Conservation (phyloP, 2,797 vertebrate species). For the Tachyglossus aculeatus region DNA sequence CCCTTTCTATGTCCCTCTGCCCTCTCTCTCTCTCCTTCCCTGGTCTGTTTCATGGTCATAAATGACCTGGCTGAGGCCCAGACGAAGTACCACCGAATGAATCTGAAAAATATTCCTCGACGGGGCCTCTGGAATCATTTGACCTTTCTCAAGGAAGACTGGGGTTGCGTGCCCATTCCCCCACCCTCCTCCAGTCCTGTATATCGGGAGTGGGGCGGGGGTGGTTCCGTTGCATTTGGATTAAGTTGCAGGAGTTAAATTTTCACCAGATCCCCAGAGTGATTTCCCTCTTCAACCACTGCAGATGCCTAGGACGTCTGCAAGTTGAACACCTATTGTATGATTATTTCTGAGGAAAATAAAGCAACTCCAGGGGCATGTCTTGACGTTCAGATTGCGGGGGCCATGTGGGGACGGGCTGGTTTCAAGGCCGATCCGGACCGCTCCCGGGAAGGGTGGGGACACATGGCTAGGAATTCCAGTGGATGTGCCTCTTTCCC, state of each 20-base stretch:
- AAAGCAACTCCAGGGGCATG: constrained; percentile 7
- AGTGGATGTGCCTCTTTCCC: constrained; percentile 2
- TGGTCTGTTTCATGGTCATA: constrained; percentile 72
- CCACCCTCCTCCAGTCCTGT: too few relatives aligned
- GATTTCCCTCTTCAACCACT: constrained; percentile 4
- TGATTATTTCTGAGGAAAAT: neutral
- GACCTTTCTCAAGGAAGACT: constrained; percentile 23
- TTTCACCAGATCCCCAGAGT: neutral
- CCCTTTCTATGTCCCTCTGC: constrained; percentile 26
- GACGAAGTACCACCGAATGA: constrained; percentile 47
- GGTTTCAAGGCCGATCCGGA: too few relatives aligned
- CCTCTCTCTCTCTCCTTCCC: constrained; percentile 42
- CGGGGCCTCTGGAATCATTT: constrained; percentile 31
- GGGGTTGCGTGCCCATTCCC: constrained; percentile 28
- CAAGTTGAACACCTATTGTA: neutral
- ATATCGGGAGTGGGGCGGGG: too few relatives aligned
- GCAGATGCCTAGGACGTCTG: neutral
- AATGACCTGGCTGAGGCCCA: constrained; percentile 71
- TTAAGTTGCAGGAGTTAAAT: neutral
- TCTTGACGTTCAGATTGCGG: constrained; percentile 59
- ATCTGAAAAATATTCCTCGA: constrained; percentile 69
- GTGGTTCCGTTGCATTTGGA: constrained; percentile 24
- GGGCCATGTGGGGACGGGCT: too few relatives aligned
- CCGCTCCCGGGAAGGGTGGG: too few relatives aligned
- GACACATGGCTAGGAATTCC: too few relatives aligned